These are phyloP conservation scores for Cryptosula pallasiana DNA, from an alignment of 2,888 invertebrate genomes.

Conservation along the genomic window DNA sequence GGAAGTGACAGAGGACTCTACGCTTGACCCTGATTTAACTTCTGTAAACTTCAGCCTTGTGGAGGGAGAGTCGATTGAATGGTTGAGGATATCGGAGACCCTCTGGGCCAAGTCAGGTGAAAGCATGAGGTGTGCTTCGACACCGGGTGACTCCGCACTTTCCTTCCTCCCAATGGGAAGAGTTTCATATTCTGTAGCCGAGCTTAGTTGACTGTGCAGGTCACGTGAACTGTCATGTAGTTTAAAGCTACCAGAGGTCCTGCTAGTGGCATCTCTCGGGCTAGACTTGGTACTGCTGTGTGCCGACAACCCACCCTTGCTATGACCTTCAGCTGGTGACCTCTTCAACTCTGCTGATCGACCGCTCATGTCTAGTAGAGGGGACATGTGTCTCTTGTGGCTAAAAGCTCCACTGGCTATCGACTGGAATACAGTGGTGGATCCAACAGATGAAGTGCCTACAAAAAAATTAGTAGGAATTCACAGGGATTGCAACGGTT, in stretches of 20 bases:
- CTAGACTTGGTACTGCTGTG: neutral
- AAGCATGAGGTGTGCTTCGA: neutral
- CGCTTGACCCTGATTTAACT: neutral
- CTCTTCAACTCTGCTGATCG: neutral
- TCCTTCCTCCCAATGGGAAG: neutral
- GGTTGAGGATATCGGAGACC: constrained; percentile 1
- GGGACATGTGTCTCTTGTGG: constrained; percentile 11
- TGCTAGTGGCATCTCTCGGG: neutral
- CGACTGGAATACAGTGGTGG: constrained; percentile 8
- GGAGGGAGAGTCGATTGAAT: neutral
- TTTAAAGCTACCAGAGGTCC: neutral
- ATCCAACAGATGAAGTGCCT: constrained; percentile 16
- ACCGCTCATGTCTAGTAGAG: constrained; percentile 16
- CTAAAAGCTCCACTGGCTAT: neutral
- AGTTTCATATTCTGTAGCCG: constrained; percentile 7
- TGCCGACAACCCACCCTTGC: neutral
- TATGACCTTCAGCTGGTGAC: neutral
- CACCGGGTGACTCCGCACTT: neutral
- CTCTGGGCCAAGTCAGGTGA: constrained; percentile 22
- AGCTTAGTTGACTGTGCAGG: constrained; percentile 3
- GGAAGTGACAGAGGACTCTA: neutral
- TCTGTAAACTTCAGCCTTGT: neutral
- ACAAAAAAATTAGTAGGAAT: too few relatives aligned
- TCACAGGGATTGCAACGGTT: too few relatives aligned
- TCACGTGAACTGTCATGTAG: neutral